Base-by-base conservation (phyloP, 2,888 invertebrate species). In the Drosophila anomelani region DNA sequence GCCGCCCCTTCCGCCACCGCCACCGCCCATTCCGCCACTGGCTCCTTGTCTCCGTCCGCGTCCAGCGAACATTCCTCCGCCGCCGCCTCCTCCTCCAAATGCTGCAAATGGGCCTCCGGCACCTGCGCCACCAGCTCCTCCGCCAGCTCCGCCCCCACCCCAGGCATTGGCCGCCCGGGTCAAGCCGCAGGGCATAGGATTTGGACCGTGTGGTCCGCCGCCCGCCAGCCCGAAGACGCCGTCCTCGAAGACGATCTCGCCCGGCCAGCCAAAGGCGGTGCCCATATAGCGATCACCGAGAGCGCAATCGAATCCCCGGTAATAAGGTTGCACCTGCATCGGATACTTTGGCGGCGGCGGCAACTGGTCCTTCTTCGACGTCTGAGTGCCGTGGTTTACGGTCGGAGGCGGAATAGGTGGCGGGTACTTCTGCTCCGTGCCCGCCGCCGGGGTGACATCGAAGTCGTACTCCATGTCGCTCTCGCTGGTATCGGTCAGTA, bases 391-490 rank as follows among this genome's bases (percentile, higher is more conserved):
- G 4, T 93, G 94, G 72, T 94, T 95, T 0, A 77, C 60, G 6
- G 94, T 92, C 75, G 93, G 94, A 0, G 92, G 92, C 67, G 92
- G 92, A 0, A 92, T 89, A 0, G 92, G 90, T 39, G 93, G 93
- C 41, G 23, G n/a, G 2, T 94, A 92, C 61, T 94, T 93, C 1
- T 94, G 93, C 75, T 94, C 94, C 36, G 95, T 93, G 0, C 94
- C 95, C 38, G 95, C 95, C 0, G 95, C 95, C 0, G 95, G 95
- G 0, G 95, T 95, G 66, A 95, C 95, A 78, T 95, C 95, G 36
- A 95, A 94, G 84, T 96, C 95, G 91, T 95, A 94, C 57, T 95
- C 95, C 32, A 95, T 94, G 57, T 95, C 95, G 9, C 89, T 91
- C 0, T 92, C 92, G 9, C 90, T 91, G 26, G 92, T 92, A 38